phyloP scores from a whole-genome alignment of 2,113 vertebrate genomes.

The Zeus faber region DNA sequence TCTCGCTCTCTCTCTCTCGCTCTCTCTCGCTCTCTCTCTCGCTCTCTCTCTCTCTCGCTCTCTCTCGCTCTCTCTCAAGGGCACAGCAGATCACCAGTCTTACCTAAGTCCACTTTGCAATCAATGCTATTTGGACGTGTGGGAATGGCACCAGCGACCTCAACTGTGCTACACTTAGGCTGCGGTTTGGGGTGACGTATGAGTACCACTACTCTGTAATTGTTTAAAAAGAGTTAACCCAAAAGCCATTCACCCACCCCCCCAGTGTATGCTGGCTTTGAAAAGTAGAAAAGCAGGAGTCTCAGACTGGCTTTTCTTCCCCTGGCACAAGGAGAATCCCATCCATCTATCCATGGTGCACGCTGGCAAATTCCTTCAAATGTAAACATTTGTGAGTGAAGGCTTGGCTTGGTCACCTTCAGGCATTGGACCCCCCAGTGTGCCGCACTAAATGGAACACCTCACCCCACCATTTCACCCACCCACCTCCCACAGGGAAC shows the following conservation, averaged over 20 bases:
- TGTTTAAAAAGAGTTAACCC: too few relatives aligned
- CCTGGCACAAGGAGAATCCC: constrained; percentile 33
- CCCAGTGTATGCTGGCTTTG: neutral
- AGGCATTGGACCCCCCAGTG: constrained; percentile 19
- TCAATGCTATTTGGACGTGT: too few relatives aligned
- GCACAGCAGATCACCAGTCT: neutral
- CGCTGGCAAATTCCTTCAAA: constrained; percentile 43
- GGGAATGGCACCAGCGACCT: too few relatives aligned
- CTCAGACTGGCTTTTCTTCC: constrained; percentile 23
- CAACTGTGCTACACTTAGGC: neutral
- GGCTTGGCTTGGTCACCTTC: constrained; percentile 40
- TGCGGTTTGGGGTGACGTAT: too few relatives aligned
- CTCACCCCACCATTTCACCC: too few relatives aligned
- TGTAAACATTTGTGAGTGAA: constrained; percentile 60
- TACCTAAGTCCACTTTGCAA: neutral
- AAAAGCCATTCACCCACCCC: neutral
- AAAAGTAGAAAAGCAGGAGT: too few relatives aligned
- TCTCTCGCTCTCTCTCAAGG: neutral
- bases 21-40: too few relatives aligned
- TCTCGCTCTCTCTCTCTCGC: neutral
- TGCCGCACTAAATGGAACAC: too few relatives aligned
- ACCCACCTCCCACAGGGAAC: too few relatives aligned
- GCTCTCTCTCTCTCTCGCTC: too few relatives aligned
- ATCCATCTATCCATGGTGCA: constrained; percentile 36
- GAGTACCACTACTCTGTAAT: too few relatives aligned